Evolutionary conservation across 2,113 vertebrate species (phyloP), one percentile per base, ranked within the genome.

Genomic region (Regulus satrapa): DNA sequence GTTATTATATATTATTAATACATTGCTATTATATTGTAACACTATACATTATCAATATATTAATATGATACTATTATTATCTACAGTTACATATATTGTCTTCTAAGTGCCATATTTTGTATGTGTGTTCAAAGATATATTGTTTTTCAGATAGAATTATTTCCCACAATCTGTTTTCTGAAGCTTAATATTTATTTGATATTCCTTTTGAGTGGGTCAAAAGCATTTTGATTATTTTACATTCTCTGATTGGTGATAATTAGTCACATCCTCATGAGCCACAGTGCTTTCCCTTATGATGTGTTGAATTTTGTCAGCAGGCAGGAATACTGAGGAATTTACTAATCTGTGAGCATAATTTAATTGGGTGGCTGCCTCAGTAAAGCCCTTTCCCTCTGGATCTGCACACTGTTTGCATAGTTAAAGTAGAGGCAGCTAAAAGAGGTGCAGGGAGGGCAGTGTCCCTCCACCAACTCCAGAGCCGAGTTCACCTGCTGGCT

Each of bases 401-500:
- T 23, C 25, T 49, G 23, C 14, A 7, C 5, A 10, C 7, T 48
- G 40, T 59, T 80, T 77, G 18, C 40, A 41, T 14, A 36, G 68
- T 20, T 69, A 55, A 67, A 76, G 67, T 1, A 41, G 12, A 62
- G 20, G 18, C 16, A 56, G 16, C 8, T 67, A 14, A 18, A 80
- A 55, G 10, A 58, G 38, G 9, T 0, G 5, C 19, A 41, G 51
- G 68, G 46, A 80, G 25, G 61, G 21, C 2, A 2, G 11, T 4
- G 2, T 19, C 32, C 31, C 24, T 52, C 45, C 19, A 10, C 3
- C 38, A 15, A 11, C 32, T 61, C 19, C 17, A 49, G 32, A 68
- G 19, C 12, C 9, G 20, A 62, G 32, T 51, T 56, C 48, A 34
- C 0, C 3, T 11, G 14, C 23, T 38, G 45, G 11, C 68, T 18